These are phyloP conservation scores for Seira musarum DNA, from an alignment of 2,888 invertebrate species.

Conservation along the genomic window DNA sequence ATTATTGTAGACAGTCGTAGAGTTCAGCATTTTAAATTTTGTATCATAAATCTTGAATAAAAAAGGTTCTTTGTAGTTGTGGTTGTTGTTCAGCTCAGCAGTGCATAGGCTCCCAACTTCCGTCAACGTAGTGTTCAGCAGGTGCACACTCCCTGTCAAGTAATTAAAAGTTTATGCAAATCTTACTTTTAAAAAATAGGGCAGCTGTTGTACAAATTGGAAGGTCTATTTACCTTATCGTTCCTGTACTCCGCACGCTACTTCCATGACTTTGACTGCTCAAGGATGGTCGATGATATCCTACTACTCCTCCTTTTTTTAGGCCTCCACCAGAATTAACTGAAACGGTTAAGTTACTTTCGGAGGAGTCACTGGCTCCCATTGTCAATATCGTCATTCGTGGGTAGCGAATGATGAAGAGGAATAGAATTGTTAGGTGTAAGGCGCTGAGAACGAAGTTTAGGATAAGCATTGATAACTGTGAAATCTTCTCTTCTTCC, in stretches of 20 bases:
- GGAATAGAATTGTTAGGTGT: constrained; percentile 54
- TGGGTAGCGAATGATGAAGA: constrained; percentile 58
- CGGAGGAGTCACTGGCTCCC: constrained; percentile 49
- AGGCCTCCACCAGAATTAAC: constrained; percentile 32
- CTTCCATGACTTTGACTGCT: constrained; percentile 39
- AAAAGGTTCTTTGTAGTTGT: too few relatives aligned
- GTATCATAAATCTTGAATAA: background rate
- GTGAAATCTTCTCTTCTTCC: constrained; percentile 55
- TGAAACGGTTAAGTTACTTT: constrained; percentile 51
- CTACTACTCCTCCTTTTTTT: constrained; percentile 40
- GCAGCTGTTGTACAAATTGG: background rate
- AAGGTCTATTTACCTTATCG: background rate
- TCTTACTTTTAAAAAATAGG: background rate
- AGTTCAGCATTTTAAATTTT: background rate
- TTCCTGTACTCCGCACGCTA: constrained; percentile 42
- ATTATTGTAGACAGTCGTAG: too few relatives aligned
- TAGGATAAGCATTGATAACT: constrained; percentile 53
- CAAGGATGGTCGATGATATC: constrained; percentile 36
- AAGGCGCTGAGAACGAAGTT: constrained; percentile 57
- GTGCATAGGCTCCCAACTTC: constrained; percentile 57
- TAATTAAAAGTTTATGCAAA: too few relatives aligned
- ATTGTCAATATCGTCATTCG: constrained; percentile 49
- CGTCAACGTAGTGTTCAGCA: constrained; percentile 56
- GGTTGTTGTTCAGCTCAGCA: constrained; percentile 13
- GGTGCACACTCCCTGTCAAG: constrained; percentile 38